Base-by-base conservation (phyloP, 2,888 invertebrate genomes). In the Gerris lacustris region DNA sequence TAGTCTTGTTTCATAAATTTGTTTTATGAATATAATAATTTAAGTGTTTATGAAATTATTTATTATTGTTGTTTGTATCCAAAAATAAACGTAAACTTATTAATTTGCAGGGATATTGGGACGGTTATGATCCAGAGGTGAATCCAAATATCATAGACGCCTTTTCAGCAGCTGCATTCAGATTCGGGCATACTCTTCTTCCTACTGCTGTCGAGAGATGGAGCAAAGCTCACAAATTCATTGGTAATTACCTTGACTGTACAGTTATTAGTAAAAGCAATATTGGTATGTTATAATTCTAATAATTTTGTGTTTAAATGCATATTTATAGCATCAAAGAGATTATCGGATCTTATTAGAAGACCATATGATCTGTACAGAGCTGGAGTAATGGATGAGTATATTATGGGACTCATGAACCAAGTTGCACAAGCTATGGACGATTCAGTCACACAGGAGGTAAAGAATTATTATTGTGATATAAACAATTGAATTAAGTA, bases 381-480 rank as follows among this genome's bases (percentile, higher is more conserved):
- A 78, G 92, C 94, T 18, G 94, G 94, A 70, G 91, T 94, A 5
- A 82, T 94, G 45, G 94, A 95, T 79, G 93, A 94, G 81, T 95
- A 94, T 79, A 87, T 94, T 55, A 92, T 94, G 91, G 94, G 94
- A 62, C 82, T 94, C 74, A 90, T 93, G 88, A 94, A 94, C 80
- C 94, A 95, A 83, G 93, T 94, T 43, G 93, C 94, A 2, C 94
- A 94, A 81, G 93, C 94, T 78, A 94, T 94, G 92, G 95, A 95
- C 79, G 94, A 94, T 80, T 94, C 93, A 0, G 92, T 95, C 75
- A 94, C 94, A 0, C 83, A 83, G 78, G 85, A 86, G 79, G 83
- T 84, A 76, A 73, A 31, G 31, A 31, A 31, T 31, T 2, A 31
- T 31, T 72, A 67, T 68, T 67, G 55, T 31, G 31, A 2, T 31